Conservation (phyloP, 2,888 invertebrate species). For the Megaustenia siamemsis region DNA sequence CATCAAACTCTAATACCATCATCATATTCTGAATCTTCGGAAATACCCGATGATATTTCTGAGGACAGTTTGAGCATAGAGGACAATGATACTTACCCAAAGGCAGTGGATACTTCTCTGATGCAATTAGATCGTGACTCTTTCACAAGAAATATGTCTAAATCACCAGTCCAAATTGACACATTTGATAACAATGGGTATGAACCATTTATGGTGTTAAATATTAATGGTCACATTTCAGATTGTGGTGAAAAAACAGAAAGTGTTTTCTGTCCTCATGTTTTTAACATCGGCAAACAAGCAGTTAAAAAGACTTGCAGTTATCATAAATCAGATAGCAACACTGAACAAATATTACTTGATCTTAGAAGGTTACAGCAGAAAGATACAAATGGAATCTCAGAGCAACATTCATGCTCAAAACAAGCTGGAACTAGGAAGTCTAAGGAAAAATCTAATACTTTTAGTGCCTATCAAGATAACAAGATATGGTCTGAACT, state of each 20-base stretch:
- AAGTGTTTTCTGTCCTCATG: not conserved
- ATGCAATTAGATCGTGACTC: not conserved
- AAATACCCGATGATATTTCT: constrained; percentile 17
- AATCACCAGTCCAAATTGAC: not conserved
- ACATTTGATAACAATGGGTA: not conserved
- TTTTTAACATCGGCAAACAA: not conserved
- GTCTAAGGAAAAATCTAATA: not conserved
- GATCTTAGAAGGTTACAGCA: not conserved
- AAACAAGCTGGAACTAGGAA: not conserved
- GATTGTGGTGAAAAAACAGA: not conserved
- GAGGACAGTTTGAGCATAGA: constrained; percentile 33
- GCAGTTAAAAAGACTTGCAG: not conserved
- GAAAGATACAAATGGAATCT: not conserved
- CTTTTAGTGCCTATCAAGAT: not conserved
- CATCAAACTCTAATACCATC: not conserved
- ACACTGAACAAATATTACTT: not conserved
- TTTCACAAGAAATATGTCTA: not conserved
- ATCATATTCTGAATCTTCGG: constrained; percentile 28
- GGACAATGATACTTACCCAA: too few relatives aligned
- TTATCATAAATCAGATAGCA: not conserved
- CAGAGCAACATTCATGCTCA: not conserved
- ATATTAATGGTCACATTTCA: not conserved
- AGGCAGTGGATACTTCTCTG: not conserved
- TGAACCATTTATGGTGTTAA: too few relatives aligned
- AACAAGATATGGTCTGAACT: not conserved